Conservation (phyloP, 2,113 vertebrate species). For the Centrocercus urophasianus region DNA sequence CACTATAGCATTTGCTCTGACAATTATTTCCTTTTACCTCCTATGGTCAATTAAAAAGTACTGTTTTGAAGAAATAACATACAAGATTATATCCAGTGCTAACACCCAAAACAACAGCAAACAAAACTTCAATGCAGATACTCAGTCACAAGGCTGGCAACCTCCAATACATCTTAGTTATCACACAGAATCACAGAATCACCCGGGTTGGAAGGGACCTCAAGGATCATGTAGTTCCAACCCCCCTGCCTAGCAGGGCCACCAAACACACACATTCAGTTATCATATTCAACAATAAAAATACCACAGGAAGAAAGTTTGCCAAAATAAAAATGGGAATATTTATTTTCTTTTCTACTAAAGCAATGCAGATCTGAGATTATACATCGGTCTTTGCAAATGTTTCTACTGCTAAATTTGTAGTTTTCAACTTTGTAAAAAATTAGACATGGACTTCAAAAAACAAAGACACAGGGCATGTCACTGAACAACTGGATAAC, state of each 20-base stretch:
- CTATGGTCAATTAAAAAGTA: background rate
- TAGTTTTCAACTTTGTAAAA: constrained; percentile 59
- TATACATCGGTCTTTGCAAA: constrained; percentile 66
- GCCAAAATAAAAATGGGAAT: constrained; percentile 78
- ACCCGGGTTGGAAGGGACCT: too few species aligned
- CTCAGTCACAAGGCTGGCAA: background rate
- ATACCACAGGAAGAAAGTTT: constrained; percentile 67
- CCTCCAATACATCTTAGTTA: background rate
- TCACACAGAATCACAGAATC: background rate
- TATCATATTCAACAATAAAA: constrained; percentile 28
- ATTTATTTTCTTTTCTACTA: constrained; percentile 77
- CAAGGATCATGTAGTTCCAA: too few species aligned
- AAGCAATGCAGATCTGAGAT: constrained; percentile 67
- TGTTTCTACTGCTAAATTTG: constrained; percentile 58
- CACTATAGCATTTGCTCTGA: background rate
- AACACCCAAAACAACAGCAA: background rate
- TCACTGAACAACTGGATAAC: constrained; percentile 52
- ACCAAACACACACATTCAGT: background rate
- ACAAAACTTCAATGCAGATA: background rate
- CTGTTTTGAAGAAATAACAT: background rate
- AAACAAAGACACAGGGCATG: constrained; percentile 48
- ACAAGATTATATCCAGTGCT: background rate
- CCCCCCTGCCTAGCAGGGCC: too few species aligned
- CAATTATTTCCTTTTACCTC: background rate
- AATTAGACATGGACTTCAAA: constrained; percentile 70